Evolutionary conservation across 2,888 invertebrate genomes (phyloP).

Genomic region (Petrolisthes cinctipes): DNA sequence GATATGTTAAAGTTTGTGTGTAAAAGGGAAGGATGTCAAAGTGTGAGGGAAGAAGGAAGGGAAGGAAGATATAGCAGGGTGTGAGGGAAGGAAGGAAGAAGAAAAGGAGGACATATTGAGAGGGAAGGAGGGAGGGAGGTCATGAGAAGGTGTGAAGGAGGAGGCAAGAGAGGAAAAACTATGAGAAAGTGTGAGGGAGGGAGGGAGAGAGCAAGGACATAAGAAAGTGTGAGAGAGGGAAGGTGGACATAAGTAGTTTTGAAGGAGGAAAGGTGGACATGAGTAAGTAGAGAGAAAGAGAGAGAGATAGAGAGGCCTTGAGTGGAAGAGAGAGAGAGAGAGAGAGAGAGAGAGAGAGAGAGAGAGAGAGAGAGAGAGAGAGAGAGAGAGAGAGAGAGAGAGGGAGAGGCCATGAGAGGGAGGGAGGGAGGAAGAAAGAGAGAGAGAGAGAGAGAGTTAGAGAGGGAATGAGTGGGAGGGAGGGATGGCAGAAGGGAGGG

Average conservation of each 20-base stretch:
- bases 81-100: not conserved
- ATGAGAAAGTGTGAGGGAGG: not conserved
- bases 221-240: not conserved
- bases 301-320: not conserved
- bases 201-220: not conserved
- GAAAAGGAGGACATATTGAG: not conserved
- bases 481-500: not conserved
- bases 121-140: not conserved
- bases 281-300: not conserved
- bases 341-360: not conserved
- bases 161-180: not conserved
- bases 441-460: slow-evolving; percentile 7
- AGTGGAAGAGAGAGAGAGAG: not conserved
- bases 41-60: not conserved
- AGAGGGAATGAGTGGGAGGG: not conserved
- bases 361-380: not conserved
- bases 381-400: not conserved
- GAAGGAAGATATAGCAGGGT: not conserved
- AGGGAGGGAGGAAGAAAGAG: not conserved
- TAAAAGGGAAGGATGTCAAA: not conserved
- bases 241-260: not conserved
- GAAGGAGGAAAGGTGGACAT: not conserved
- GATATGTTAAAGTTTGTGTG: not conserved
- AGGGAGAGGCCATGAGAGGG: not conserved
- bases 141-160: not conserved